phyloP scores from a whole-genome alignment of 2,888 invertebrate genomes.

The Pseudococcus viburni region DNA sequence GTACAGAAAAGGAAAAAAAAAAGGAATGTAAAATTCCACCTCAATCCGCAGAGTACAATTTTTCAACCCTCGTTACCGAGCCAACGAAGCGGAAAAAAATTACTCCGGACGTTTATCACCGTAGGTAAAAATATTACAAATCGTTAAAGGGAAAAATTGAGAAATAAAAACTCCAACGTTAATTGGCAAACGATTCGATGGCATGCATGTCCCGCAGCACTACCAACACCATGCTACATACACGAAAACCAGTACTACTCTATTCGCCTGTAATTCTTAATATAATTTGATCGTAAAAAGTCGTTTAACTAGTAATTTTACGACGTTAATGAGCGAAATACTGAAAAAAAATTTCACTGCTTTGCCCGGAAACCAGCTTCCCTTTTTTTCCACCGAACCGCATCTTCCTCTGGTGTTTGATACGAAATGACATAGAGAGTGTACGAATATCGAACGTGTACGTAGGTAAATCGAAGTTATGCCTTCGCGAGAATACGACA shows the following conservation, averaged over 20 bases:
- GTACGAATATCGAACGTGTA: neutral
- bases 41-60: neutral
- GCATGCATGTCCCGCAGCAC: slow-evolving; percentile 47
- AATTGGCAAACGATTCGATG: slow-evolving; percentile 47
- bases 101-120: slow-evolving; percentile 21
- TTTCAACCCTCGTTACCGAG: slow-evolving; percentile 34
- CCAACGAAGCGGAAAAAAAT: slow-evolving; percentile 12
- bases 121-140: slow-evolving; percentile 51
- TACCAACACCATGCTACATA: neutral
- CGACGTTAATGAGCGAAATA: slow-evolving; percentile 57
- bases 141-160: slow-evolving; percentile 37
- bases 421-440: neutral
- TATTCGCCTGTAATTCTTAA: slow-evolving; percentile 37
- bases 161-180: slow-evolving; percentile 49
- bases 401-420: neutral
- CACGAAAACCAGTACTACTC: slow-evolving; percentile 43
- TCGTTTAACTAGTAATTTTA: slow-evolving; percentile 58
- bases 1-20: neutral
- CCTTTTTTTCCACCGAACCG: neutral
- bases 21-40: neutral
- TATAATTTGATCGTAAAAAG: slow-evolving; percentile 58
- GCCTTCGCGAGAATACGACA: neutral
- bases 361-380: slow-evolving; percentile 54
- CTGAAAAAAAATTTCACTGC: slow-evolving; percentile 38
- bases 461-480: neutral